phyloP scores from a whole-genome alignment of 2,113 vertebrate genomes.

The Aspidoscelis tigris region DNA sequence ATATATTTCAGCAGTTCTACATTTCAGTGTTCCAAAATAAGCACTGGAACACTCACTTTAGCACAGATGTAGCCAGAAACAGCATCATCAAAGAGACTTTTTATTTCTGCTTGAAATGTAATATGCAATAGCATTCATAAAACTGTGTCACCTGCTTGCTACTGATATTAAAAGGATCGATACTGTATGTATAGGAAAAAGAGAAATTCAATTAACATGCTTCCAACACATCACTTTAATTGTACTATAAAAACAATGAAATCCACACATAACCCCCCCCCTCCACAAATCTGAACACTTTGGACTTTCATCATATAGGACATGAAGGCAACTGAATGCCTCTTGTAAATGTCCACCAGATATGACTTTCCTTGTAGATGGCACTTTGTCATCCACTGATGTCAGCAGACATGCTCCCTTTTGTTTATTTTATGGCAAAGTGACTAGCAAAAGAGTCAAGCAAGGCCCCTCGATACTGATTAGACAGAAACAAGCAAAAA shows the following conservation, averaged over 20 bases:
- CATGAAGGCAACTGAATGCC: no score
- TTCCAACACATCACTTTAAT: no score
- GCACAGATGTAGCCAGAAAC: background rate
- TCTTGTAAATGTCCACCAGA: background rate
- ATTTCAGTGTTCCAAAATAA: background rate
- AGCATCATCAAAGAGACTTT: background rate
- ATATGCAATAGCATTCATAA: background rate
- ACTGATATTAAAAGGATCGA: no score
- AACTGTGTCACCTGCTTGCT: background rate
- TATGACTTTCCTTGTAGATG: background rate
- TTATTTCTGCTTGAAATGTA: background rate
- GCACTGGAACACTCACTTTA: background rate
- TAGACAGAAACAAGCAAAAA: background rate
- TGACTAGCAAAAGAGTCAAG: slow-evolving; percentile 3
- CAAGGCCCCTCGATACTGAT: fast-evolving
- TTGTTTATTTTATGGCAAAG: background rate
- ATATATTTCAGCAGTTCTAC: background rate
- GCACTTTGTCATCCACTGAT: background rate
- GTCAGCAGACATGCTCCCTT: background rate
- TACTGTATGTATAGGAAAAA: no score
- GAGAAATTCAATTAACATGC: no score
- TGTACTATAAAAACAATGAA: no score
- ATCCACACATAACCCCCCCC: no score
- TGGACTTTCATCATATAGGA: no score
- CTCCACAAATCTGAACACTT: no score